Evolutionary conservation across 2,888 invertebrate genomes (phyloP).

Genomic region (Drosophila atripex): DNA sequence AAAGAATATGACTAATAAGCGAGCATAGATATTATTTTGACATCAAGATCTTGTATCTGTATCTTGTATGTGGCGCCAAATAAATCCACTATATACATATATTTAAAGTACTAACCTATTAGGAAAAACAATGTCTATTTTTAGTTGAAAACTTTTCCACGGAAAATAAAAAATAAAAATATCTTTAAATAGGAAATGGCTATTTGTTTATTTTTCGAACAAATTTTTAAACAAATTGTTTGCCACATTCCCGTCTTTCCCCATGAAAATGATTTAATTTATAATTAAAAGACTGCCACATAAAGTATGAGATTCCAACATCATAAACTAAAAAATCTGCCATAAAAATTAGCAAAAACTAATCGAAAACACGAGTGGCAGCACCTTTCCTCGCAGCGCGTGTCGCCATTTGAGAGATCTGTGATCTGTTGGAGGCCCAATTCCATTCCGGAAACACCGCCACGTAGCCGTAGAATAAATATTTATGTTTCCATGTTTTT

Average conservation of each 20-base stretch:
- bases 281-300: not conserved
- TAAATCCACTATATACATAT: not conserved
- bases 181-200: constrained; percentile 6
- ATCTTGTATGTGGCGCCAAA: not conserved
- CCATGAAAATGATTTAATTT: not conserved
- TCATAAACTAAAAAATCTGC: constrained; percentile 10
- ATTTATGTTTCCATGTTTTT: constrained; percentile 59
- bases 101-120: not conserved
- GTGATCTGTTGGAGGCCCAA: constrained; percentile 13
- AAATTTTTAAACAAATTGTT: constrained; percentile 8
- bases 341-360: constrained; percentile 24
- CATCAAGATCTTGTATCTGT: not conserved
- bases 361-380: constrained; percentile 4
- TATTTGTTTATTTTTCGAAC: constrained; percentile 9
- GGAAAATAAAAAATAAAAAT: constrained; percentile 22
- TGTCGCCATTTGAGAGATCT: constrained; percentile 47
- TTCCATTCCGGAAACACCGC: constrained; percentile 21
- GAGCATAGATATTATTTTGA: not conserved
- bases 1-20: constrained; percentile 13
- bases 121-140: constrained; percentile 8
- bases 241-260: not conserved
- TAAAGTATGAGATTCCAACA: no score
- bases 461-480: constrained; percentile 48
- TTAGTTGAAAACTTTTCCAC: constrained; percentile 6
- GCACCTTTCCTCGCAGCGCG: constrained; percentile 38